Evolutionary conservation across 1,140 invertebrate species (phyloP).

Genomic region (Musca domestica): DNA sequence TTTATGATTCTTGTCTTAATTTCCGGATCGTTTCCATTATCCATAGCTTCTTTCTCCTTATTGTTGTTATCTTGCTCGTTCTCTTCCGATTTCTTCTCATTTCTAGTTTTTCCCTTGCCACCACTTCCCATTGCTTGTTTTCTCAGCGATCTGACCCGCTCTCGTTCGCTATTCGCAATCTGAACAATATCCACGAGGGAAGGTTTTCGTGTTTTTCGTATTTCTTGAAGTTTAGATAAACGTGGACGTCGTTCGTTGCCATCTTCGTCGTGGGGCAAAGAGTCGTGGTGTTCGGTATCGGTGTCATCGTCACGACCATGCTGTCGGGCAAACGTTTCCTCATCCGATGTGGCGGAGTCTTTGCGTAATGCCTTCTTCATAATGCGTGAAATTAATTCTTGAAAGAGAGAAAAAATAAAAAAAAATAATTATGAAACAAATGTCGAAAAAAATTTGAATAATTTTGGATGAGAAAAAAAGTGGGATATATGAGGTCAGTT

Average conservation of each 20-base stretch:
- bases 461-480: too few relatives aligned
- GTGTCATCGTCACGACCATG: slow-evolving; percentile 58
- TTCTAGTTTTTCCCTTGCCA: slow-evolving; percentile 34
- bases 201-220: slow-evolving; percentile 47
- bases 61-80: slow-evolving; percentile 29
- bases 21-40: slow-evolving; percentile 46
- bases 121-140: slow-evolving; percentile 28
- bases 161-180: slow-evolving; percentile 48
- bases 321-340: slow-evolving; percentile 52
- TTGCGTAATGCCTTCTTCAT: slow-evolving; percentile 63
- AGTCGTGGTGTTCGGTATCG: slow-evolving; percentile 66
- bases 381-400: slow-evolving; percentile 63
- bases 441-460: slow-evolving; percentile 15
- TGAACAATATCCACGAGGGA: slow-evolving; percentile 51
- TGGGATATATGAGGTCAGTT: too few relatives aligned
- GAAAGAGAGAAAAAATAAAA: neutral
- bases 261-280: slow-evolving; percentile 61
- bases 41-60: slow-evolving; percentile 27
- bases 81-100: slow-evolving; percentile 22
- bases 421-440: neutral
- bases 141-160: slow-evolving; percentile 28
- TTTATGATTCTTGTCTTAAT: slow-evolving; percentile 46
- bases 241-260: slow-evolving; percentile 42
- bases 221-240: slow-evolving; percentile 45
- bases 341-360: slow-evolving; percentile 58